A percentile compares a stretch with the other conserved stretches of the same genome.
These are phyloP conservation scores for Priocnemis perturbator DNA, from an alignment of 2,888 invertebrate species.

Conservation along the genomic window DNA sequence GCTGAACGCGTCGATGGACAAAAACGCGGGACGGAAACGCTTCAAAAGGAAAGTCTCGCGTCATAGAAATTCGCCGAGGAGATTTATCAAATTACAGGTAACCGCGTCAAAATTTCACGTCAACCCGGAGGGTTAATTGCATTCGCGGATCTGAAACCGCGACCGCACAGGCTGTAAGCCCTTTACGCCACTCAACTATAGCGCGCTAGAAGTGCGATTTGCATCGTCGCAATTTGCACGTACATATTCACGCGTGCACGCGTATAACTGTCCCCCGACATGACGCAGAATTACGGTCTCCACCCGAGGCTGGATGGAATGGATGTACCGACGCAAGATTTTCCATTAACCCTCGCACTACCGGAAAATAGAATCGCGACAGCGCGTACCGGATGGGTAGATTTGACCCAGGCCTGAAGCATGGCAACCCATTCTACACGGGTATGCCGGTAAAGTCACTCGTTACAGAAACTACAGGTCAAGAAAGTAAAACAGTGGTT, in stretches of 20 bases:
- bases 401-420: too few species aligned
- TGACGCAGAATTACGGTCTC: slow-evolving; percentile 5
- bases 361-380: too few species aligned
- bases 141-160: slow-evolving; percentile 51
- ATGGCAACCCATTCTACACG: too few species aligned
- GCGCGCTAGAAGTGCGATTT: slow-evolving; percentile 54
- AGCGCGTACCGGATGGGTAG: too few species aligned
- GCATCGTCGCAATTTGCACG: slow-evolving; percentile 58
- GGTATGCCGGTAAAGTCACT: too few species aligned
- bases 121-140: slow-evolving; percentile 58
- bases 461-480: too few species aligned
- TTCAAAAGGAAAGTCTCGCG: too few species aligned
- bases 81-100: slow-evolving; percentile 55
- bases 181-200: slow-evolving; percentile 55
- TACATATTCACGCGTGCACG: slow-evolving; percentile 35
- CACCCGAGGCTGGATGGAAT: not conserved
- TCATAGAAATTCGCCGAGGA: slow-evolving; percentile 35
- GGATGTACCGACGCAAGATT: not conserved
- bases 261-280: slow-evolving; percentile 1
- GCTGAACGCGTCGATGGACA: too few species aligned
- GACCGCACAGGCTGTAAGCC: slow-evolving; percentile 44
- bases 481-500: too few species aligned
- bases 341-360: too few species aligned
- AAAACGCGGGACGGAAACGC: too few species aligned
- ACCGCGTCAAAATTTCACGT: slow-evolving; percentile 57